These are phyloP conservation scores for Macaria liturata DNA, from an alignment of 2,888 invertebrate species.

Conservation along the genomic window DNA sequence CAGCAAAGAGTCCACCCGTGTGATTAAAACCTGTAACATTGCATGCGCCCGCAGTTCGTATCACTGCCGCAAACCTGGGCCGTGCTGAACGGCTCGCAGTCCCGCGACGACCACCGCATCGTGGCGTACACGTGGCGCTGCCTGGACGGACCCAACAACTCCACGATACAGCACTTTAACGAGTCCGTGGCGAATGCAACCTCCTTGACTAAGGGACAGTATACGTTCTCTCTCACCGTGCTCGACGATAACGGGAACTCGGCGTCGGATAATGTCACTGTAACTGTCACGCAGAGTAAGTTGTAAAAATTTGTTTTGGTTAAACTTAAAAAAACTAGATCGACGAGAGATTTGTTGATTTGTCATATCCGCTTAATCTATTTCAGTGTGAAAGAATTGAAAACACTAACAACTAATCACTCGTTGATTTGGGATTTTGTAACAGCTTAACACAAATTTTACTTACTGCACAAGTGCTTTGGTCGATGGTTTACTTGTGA, in stretches of 20 bases:
- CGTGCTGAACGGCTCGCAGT: constrained; percentile 90
- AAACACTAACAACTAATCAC: no score
- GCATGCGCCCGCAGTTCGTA: constrained; percentile 82
- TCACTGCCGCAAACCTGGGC: constrained; percentile 93
- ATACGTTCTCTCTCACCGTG: constrained; percentile 91
- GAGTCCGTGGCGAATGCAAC: constrained; percentile 90
- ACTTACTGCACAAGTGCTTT: no score
- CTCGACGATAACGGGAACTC: constrained; percentile 92
- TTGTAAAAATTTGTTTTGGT: constrained; percentile 24
- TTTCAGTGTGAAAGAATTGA: no score
- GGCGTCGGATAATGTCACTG: constrained; percentile 87
- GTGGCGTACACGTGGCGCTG: constrained; percentile 93
- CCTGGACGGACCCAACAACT: constrained; percentile 86
- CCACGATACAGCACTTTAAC: constrained; percentile 79
- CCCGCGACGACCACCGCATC: constrained; percentile 92
- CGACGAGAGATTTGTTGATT: no score
- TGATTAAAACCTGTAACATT: no score
- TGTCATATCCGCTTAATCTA: no score
- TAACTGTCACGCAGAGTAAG: constrained; percentile 94
- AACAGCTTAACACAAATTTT: no score
- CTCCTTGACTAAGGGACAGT: constrained; percentile 91
- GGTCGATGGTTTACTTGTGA: no score
- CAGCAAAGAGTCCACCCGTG: no score
- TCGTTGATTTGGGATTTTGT: no score
- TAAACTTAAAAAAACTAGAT: no score